Percentiles rank a stretch among this genome's conserved stretches.
Conservation (phyloP, 2,888 invertebrate genomes). For the Gerris lacustris region DNA sequence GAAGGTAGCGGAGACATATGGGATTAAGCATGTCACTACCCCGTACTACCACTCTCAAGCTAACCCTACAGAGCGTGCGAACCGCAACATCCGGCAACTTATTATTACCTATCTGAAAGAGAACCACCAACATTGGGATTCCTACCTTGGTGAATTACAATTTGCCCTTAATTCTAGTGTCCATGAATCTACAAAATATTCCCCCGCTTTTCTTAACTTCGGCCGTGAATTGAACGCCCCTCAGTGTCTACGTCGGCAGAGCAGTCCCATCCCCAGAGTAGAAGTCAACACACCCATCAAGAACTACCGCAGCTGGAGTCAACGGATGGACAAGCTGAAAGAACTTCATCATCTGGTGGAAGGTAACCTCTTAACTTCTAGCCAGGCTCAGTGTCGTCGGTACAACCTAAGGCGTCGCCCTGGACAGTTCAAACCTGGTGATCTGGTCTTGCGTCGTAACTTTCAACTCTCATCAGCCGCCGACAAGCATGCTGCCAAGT, state of each 20-base stretch:
- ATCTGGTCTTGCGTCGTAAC: neutral
- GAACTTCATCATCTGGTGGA: constrained; percentile 14
- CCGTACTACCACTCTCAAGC: constrained; percentile 33
- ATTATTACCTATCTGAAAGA: constrained; percentile 31
- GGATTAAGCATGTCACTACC: constrained; percentile 24
- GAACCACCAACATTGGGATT: constrained; percentile 31
- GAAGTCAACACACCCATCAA: neutral
- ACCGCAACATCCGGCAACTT: constrained; percentile 33
- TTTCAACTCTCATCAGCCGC: constrained; percentile 8
- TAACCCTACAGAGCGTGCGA: constrained; percentile 34
- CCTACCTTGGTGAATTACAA: constrained; percentile 24
- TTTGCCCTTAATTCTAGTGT: constrained; percentile 28
- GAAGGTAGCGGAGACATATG: constrained; percentile 18
- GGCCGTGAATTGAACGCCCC: constrained; percentile 6
- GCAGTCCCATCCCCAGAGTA: neutral
- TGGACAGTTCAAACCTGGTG: constrained; percentile 4
- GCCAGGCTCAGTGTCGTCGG: constrained; percentile 8
- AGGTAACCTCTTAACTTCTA: constrained; percentile 1
- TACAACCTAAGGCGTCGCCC: constrained; percentile 11
- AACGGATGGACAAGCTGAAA: constrained; percentile 8
- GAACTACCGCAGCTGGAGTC: constrained; percentile 6
- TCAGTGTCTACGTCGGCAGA: neutral
- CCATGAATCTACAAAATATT: constrained; percentile 26
- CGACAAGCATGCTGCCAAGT: constrained; percentile 9
- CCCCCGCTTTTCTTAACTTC: constrained; percentile 28